Conservation (phyloP, 2,113 vertebrate species). For the Typhlomys cinereus region DNA sequence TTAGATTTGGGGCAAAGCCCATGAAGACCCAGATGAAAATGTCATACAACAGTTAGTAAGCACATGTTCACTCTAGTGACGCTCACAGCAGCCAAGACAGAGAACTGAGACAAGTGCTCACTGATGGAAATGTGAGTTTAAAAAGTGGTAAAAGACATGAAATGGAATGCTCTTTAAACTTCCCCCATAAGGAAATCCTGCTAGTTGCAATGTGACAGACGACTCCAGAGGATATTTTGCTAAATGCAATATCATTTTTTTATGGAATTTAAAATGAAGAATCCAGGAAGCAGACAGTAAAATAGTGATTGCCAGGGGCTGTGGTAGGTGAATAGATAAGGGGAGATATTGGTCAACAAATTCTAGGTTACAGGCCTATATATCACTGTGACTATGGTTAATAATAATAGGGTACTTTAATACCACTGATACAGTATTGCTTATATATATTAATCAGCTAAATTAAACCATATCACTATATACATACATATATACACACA, state of each 20-base stretch:
- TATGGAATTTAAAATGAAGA: neutral
- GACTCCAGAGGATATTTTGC: neutral
- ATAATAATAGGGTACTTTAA: neutral
- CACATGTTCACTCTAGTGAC: neutral
- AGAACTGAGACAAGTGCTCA: neutral
- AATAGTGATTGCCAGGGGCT: neutral
- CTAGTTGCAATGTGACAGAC: neutral
- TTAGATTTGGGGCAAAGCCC: too few species aligned
- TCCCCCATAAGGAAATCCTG: neutral
- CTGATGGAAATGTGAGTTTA: neutral
- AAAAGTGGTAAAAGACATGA: neutral
- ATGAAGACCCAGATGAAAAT: too few species aligned
- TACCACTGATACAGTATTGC: neutral
- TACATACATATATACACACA: too few species aligned
- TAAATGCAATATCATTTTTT: neutral
- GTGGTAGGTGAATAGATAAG: neutral
- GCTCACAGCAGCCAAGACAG: neutral
- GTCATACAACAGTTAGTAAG: too few species aligned
- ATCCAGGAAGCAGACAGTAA: neutral
- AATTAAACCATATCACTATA: neutral
- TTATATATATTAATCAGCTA: neutral
- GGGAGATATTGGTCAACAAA: neutral
- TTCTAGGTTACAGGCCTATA: too few species aligned
- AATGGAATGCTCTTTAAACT: neutral
- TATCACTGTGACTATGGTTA: neutral